Evolutionary conservation across 2,797 vertebrate genomes (phyloP).

Genomic region (Morus bassanus): DNA sequence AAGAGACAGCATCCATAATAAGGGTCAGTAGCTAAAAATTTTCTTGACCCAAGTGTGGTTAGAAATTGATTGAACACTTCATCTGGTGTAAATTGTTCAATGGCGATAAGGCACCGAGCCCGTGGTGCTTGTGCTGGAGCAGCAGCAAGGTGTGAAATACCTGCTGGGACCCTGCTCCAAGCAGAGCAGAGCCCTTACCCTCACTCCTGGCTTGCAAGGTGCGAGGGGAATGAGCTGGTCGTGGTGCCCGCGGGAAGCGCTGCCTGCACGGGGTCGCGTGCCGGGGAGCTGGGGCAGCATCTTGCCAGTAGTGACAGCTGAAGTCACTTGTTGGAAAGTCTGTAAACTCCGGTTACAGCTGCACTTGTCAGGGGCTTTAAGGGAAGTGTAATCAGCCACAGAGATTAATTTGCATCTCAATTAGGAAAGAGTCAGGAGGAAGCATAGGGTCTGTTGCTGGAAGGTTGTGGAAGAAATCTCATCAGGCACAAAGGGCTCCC

Average conservation of each 20-base stretch:
- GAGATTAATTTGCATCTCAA: slow-evolving; percentile 97
- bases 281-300: not conserved
- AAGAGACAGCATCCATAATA: not conserved
- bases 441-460: slow-evolving; percentile 77
- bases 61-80: rapidly evolving
- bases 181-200: not conserved
- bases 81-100: rapidly evolving
- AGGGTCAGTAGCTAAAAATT: rapidly evolving
- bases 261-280: not conserved
- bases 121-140: not conserved
- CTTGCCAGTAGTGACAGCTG: slow-evolving; percentile 76
- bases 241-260: not conserved
- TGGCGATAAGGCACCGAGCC: rapidly evolving
- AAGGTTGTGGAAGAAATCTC: slow-evolving; percentile 88
- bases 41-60: rapidly evolving
- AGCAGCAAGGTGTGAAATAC: not conserved
- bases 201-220: not conserved
- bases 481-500: slow-evolving; percentile 83
- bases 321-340: slow-evolving; percentile 83
- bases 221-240: not conserved
- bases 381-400: slow-evolving; percentile 93
- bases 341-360: slow-evolving; percentile 90
- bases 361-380: slow-evolving; percentile 92
- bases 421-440: slow-evolving; percentile 83
- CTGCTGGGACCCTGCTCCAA: not conserved